A percentile compares a stretch with the other conserved stretches of the same genome.
Evolutionary conservation across 1,140 invertebrate species (phyloP).

Genomic region (Macrotrachela quadricornifera): DNA sequence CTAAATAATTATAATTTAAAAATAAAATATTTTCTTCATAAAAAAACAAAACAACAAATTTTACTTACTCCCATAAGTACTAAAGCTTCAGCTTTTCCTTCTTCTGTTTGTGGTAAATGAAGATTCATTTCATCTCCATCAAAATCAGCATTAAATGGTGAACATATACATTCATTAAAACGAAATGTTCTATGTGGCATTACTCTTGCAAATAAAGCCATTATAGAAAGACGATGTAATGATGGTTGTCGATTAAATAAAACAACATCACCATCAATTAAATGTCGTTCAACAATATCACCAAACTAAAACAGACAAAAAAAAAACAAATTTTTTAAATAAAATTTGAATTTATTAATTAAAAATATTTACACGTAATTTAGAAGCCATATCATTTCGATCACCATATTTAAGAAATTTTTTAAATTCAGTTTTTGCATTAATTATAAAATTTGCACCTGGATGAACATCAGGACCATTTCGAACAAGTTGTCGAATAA

Average conservation of each 20-base stretch:
- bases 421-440: slow-evolving; percentile 20
- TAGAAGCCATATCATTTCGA: slow-evolving; percentile 48
- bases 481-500: slow-evolving; percentile 58
- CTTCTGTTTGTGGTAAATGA: slow-evolving; percentile 89
- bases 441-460: slow-evolving; percentile 60
- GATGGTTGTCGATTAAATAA: slow-evolving; percentile 95
- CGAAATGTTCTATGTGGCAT: slow-evolving; percentile 60
- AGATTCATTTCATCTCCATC: slow-evolving; percentile 99
- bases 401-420: slow-evolving; percentile 61
- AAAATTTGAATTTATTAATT: background rate
- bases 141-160: slow-evolving; percentile 98
- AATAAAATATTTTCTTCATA: slow-evolving; percentile 12
- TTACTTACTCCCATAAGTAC: slow-evolving; percentile 61
- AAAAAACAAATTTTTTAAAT: background rate
- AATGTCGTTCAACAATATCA: slow-evolving; percentile 76
- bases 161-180: slow-evolving; percentile 97
- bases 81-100: slow-evolving; percentile 82
- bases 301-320: slow-evolving; percentile 42
- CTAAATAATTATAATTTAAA: slow-evolving; percentile 24
- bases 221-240: slow-evolving; percentile 90
- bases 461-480: slow-evolving; percentile 83
- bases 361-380: background rate
- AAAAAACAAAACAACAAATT: slow-evolving; percentile 9
- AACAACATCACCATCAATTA: slow-evolving; percentile 79
- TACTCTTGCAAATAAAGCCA: slow-evolving; percentile 47